These are phyloP conservation scores for Gonioctena quinquepunctata DNA, from an alignment of 1,140 invertebrate genomes.

Conservation along the genomic window DNA sequence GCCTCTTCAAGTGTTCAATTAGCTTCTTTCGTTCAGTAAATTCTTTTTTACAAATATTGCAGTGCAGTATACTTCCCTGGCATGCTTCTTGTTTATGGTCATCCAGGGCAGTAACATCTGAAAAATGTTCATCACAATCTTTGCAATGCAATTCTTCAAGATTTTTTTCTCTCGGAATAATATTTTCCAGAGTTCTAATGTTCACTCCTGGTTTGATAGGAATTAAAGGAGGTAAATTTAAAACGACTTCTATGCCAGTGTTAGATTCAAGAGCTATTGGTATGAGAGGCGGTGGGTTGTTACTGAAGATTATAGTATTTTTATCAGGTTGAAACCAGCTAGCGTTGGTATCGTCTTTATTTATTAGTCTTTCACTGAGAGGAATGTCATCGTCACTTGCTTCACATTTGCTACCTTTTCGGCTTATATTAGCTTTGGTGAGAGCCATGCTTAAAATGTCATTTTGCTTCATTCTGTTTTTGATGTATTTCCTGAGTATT, in stretches of 20 bases:
- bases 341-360: neutral
- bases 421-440: neutral
- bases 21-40: neutral
- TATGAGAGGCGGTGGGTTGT: constrained; percentile 38
- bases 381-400: constrained; percentile 33
- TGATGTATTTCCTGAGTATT: constrained; percentile 27
- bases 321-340: neutral
- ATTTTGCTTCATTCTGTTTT: constrained; percentile 24
- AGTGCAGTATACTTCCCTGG: neutral
- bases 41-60: constrained; percentile 1
- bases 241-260: constrained; percentile 7
- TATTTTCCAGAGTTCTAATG: neutral
- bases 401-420: neutral
- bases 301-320: constrained; percentile 16
- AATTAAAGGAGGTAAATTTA: constrained; percentile 39
- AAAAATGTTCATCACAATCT: neutral
- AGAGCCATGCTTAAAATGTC: constrained; percentile 15
- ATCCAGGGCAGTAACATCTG: neutral
- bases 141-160: constrained; percentile 11
- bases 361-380: constrained; percentile 13
- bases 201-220: constrained; percentile 27
- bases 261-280: constrained; percentile 29
- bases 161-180: neutral
- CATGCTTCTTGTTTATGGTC: neutral
- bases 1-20: constrained; percentile 20